A percentile compares a stretch with the other conserved stretches of the same genome.
Conservation (phyloP, 2,888 invertebrate genomes). For the Crioceris asparagi region DNA sequence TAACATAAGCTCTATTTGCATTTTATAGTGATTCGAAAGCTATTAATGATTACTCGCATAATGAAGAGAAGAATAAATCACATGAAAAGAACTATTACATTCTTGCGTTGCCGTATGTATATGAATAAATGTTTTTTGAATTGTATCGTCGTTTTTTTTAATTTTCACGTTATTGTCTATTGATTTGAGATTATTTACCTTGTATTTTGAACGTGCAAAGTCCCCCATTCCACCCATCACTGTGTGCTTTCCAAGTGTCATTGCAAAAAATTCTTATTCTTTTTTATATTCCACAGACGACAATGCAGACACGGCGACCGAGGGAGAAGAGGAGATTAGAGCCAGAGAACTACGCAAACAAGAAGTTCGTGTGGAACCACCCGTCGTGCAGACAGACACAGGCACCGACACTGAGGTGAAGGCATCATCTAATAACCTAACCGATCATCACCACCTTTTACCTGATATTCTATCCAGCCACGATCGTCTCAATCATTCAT, state of each 20-base stretch:
- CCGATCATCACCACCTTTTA: conserved; percentile 4
- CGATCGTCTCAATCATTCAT: too few species aligned
- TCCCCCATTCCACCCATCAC: too few species aligned
- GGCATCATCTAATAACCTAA: too few species aligned
- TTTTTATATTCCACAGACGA: conserved; percentile 40
- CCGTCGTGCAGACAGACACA: conserved; percentile 52
- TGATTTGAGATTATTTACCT: too few species aligned
- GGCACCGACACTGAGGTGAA: conserved; percentile 63
- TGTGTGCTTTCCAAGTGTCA: neutral
- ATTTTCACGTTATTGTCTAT: too few species aligned
- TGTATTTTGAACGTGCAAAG: too few species aligned
- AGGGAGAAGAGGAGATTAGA: conserved; percentile 58
- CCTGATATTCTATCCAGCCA: conserved; percentile 14
- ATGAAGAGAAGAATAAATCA: conserved; percentile 13
- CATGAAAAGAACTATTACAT: too few species aligned
- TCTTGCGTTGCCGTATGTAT: too few species aligned
- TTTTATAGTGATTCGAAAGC: conserved; percentile 13
- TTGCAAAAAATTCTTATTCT: neutral
- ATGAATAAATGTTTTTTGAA: too few species aligned
- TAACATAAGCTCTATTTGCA: too few species aligned
- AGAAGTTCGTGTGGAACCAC: conserved; percentile 55
- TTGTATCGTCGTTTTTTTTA: too few species aligned
- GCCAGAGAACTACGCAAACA: conserved; percentile 56
- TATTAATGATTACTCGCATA: conserved; percentile 13
- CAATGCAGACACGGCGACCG: conserved; percentile 60